Percentiles rank a stretch among this genome's conserved stretches.
phyloP scores from a whole-genome alignment of 1,140 invertebrate species.

The Tachypleus tridentatus region DNA sequence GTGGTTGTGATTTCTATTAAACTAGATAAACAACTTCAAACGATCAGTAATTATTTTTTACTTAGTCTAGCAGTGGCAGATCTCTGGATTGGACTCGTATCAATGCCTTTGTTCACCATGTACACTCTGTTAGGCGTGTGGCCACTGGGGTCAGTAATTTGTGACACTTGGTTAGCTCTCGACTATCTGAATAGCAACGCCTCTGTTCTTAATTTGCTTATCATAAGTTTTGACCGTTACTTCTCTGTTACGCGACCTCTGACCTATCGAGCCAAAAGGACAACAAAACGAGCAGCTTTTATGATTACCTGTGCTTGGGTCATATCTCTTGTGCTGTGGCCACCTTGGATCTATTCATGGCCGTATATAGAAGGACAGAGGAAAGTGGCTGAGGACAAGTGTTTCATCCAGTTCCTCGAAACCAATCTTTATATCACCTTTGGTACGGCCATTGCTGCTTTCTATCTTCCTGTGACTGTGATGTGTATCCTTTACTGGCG shows the following conservation, averaged over 20 bases:
- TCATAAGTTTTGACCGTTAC: constrained; percentile 42
- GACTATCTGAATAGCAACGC: constrained; percentile 39
- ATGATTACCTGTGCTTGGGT: constrained; percentile 38
- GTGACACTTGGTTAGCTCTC: constrained; percentile 37
- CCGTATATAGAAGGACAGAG: constrained; percentile 39
- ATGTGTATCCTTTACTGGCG: constrained; percentile 33
- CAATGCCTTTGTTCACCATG: constrained; percentile 27
- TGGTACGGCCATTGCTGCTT: constrained; percentile 39
- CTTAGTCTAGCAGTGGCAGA: constrained; percentile 36
- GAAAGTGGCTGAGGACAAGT: constrained; percentile 37
- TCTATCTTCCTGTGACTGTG: constrained; percentile 42
- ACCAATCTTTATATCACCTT: constrained; percentile 42
- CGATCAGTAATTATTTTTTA: constrained; percentile 45
- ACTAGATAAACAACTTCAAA: constrained; percentile 43
- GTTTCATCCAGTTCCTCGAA: constrained; percentile 44
- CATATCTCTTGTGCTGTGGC: constrained; percentile 41
- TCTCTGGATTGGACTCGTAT: constrained; percentile 33
- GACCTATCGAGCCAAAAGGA: constrained; percentile 43
- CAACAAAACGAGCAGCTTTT: constrained; percentile 38
- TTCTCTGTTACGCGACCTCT: constrained; percentile 44
- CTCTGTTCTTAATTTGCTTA: constrained; percentile 35
- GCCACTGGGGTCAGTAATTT: constrained; percentile 34
- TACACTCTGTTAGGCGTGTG: constrained; percentile 27
- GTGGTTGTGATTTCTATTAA: constrained; percentile 43
- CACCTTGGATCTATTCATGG: constrained; percentile 46